phyloP scores from a whole-genome alignment of 1,140 invertebrate species.

The Brachionus rubens region DNA sequence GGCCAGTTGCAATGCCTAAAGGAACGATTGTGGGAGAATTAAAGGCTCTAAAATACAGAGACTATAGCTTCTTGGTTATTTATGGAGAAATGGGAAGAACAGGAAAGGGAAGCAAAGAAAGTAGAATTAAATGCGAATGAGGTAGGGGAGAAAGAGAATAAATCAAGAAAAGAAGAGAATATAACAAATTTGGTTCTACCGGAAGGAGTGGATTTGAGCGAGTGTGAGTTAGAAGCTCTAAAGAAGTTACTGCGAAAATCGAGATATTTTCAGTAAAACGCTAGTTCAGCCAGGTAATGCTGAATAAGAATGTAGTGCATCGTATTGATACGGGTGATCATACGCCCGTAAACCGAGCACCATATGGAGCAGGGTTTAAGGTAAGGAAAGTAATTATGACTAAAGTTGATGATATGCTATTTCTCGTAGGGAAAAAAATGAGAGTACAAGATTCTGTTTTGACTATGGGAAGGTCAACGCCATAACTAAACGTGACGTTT shows the following conservation, averaged over 20 bases:
- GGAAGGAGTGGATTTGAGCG: neutral
- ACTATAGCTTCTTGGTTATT: too few relatives aligned
- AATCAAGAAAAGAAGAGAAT: too few relatives aligned
- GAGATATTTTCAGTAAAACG: neutral
- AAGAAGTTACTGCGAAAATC: neutral
- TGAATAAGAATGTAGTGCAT: neutral
- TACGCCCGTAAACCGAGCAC: neutral
- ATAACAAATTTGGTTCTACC: too few relatives aligned
- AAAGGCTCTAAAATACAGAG: too few relatives aligned
- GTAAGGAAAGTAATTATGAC: neutral
- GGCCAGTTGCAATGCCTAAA: too few relatives aligned
- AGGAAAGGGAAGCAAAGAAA: too few relatives aligned
- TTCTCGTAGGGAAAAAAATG: slow-evolving; percentile 44
- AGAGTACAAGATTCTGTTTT: neutral
- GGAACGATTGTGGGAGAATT: too few relatives aligned
- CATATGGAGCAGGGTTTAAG: neutral
- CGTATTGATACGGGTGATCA: neutral
- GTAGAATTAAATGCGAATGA: too few relatives aligned
- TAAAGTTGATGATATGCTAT: slow-evolving; percentile 14
- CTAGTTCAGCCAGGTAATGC: neutral
- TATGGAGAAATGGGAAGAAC: too few relatives aligned
- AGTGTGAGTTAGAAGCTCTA: neutral
- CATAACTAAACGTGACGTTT: slow-evolving; percentile 46
- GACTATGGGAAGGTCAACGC: slow-evolving; percentile 47
- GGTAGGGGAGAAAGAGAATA: too few relatives aligned